phyloP scores from a whole-genome alignment of 2,797 vertebrate genomes.

The Carcharodon carcharias region DNA sequence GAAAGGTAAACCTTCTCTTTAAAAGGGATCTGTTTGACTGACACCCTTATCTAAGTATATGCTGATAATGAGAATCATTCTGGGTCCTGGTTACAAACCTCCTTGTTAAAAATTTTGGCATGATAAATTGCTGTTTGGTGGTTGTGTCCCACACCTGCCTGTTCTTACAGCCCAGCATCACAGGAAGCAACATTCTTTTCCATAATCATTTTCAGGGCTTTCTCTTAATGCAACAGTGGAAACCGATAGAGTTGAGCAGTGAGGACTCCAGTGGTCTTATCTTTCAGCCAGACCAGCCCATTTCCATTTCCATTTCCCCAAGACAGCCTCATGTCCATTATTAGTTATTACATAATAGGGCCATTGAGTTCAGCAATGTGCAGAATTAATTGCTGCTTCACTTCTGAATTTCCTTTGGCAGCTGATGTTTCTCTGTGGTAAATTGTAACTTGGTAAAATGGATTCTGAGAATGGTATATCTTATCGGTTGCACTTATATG shows the following conservation, averaged over 20 bases:
- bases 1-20: not conserved
- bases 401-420: not conserved
- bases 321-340: not conserved
- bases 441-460: conserved; percentile 2
- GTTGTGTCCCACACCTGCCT: not conserved
- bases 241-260: not conserved
- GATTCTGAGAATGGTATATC: not conserved
- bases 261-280: too few relatives aligned
- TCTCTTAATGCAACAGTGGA: not conserved
- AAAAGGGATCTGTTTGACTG: not conserved
- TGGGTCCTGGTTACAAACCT: not conserved
- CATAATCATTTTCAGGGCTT: not conserved
- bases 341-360: not conserved
- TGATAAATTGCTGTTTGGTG: not conserved
- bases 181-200: not conserved
- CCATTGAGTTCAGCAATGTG: not conserved
- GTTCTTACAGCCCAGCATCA: not conserved
- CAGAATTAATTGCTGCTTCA: not conserved
- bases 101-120: not conserved
- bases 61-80: not conserved
- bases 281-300: not conserved
- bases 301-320: not conserved
- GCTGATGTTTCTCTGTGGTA: not conserved
- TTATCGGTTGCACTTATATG: not conserved
- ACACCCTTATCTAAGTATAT: not conserved